A percentile compares a stretch with the other conserved stretches of the same genome.
phyloP scores from a whole-genome alignment of 2,113 vertebrate genomes.

The Myxocyprinus asiaticus region DNA sequence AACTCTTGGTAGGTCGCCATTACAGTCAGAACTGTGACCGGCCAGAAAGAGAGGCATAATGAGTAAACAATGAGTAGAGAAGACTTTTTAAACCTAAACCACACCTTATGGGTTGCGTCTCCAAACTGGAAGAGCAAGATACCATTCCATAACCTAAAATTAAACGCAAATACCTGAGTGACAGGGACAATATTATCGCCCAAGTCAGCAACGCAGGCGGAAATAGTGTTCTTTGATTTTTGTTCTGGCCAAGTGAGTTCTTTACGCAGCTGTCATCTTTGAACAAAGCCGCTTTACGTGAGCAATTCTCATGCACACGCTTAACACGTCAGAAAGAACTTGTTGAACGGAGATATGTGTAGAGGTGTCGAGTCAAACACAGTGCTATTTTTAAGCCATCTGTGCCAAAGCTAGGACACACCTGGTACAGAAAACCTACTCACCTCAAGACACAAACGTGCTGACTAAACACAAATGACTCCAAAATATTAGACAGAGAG shows the following conservation, averaged over 20 bases:
- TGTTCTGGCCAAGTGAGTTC: not conserved
- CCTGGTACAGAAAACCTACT: not conserved
- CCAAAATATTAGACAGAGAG: not conserved
- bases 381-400: not conserved
- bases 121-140: constrained; percentile 23
- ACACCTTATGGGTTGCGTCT: constrained; percentile 21
- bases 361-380: not conserved
- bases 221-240: not conserved
- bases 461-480: constrained; percentile 8
- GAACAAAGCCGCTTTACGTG: not conserved
- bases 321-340: not conserved
- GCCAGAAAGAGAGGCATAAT: constrained; percentile 7
- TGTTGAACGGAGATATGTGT: not conserved
- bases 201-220: not conserved
- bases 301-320: not conserved
- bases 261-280: not conserved
- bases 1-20: constrained; percentile 95
- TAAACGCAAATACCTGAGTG: not conserved
- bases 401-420: not conserved
- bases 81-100: constrained; percentile 19
- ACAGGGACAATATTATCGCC: not conserved
- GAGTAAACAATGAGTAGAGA: not conserved
- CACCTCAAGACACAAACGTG: not conserved
- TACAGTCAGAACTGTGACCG: constrained; percentile 24
- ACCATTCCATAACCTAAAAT: not conserved